These are phyloP conservation scores for Andrena dorsata DNA, from an alignment of 2,888 invertebrate genomes.

Conservation along the genomic window DNA sequence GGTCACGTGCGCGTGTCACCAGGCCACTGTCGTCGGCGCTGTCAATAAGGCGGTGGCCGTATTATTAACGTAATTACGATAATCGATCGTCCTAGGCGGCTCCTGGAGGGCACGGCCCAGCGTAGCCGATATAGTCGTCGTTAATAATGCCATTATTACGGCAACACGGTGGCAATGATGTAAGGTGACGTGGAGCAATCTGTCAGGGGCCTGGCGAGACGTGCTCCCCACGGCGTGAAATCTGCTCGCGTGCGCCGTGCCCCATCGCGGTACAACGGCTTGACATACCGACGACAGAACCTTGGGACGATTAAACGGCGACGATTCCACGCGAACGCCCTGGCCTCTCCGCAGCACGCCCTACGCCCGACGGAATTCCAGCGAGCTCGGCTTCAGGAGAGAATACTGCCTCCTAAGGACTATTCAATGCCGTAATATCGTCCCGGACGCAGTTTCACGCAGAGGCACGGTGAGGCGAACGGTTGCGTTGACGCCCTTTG, in stretches of 20 bases:
- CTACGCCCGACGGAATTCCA: slow-evolving; percentile 2
- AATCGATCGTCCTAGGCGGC: slow-evolving; percentile 47
- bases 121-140: slow-evolving; percentile 26
- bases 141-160: slow-evolving; percentile 52
- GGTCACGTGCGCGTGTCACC: neutral
- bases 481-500: slow-evolving; percentile 23
- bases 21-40: slow-evolving; percentile 10
- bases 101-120: neutral
- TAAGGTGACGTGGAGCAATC: slow-evolving; percentile 60
- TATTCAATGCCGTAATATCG: slow-evolving; percentile 23
- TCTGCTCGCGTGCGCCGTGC: slow-evolving; percentile 23
- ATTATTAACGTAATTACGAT: slow-evolving; percentile 57
- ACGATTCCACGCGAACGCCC: slow-evolving; percentile 51
- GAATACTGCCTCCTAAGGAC: neutral
- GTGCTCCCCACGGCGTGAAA: slow-evolving; percentile 24
- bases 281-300: slow-evolving; percentile 59
- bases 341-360: neutral
- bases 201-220: slow-evolving; percentile 25
- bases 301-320: slow-evolving; percentile 59
- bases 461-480: neutral
- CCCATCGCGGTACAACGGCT: neutral
- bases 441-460: neutral
- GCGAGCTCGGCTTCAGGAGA: slow-evolving; percentile 19
- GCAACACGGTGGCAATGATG: slow-evolving; percentile 55
- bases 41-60: slow-evolving; percentile 32